Evolutionary conservation across 2,113 vertebrate genomes (phyloP).

Genomic region (Diadophis punctatus): DNA sequence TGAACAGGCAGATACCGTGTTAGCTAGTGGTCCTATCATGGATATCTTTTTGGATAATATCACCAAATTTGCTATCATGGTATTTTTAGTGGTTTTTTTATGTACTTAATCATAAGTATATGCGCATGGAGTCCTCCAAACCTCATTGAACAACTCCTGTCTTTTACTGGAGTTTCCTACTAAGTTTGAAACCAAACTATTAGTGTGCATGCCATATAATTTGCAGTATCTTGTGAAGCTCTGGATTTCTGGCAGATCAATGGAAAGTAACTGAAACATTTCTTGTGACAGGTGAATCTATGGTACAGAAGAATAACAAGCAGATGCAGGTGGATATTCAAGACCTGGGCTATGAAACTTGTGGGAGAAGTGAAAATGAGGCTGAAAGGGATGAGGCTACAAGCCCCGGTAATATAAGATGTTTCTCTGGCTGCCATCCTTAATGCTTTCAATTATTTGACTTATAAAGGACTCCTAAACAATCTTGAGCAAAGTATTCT

Average conservation of each 20-base stretch:
- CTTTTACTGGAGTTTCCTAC: background rate
- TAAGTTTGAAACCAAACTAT: no score
- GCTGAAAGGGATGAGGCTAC: conserved; percentile 86
- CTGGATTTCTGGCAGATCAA: background rate
- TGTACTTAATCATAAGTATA: background rate
- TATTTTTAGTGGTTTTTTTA: background rate
- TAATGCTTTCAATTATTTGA: background rate
- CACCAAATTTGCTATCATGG: background rate
- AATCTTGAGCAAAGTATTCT: background rate
- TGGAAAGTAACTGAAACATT: background rate
- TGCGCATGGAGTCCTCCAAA: background rate
- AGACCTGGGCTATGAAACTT: conserved; percentile 94
- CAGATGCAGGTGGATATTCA: conserved; percentile 89
- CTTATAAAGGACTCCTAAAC: background rate
- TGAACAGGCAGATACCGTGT: background rate
- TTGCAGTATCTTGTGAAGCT: background rate
- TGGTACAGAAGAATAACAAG: conserved; percentile 80
- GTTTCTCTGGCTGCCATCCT: background rate
- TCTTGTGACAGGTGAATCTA: conserved; percentile 71
- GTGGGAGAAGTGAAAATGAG: conserved; percentile 90
- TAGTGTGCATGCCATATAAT: background rate
- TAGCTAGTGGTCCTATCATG: background rate
- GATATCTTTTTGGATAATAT: background rate
- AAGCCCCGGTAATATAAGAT: conserved; percentile 79
- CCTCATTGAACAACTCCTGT: background rate